Percentiles rank a stretch among this genome's conserved stretches.
phyloP scores from a whole-genome alignment of 2,113 vertebrate genomes.

The Plestiodon gilberti region DNA sequence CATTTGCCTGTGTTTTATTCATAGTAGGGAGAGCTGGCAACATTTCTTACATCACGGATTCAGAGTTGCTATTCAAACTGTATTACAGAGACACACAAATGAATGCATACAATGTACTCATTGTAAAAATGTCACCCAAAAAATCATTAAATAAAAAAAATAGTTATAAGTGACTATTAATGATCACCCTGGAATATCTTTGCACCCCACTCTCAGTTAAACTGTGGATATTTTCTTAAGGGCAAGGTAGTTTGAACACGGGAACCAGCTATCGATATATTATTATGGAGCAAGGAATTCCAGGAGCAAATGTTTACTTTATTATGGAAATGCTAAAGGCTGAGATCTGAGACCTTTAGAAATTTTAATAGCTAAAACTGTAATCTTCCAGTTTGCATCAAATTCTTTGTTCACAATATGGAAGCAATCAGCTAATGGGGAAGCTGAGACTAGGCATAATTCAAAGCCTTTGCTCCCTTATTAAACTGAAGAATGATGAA shows the following conservation, averaged over 20 bases:
- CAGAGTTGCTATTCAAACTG: neutral
- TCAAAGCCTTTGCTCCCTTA: constrained; percentile 68
- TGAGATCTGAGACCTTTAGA: constrained; percentile 47
- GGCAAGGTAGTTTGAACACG: neutral
- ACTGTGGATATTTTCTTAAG: neutral
- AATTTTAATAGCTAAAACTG: constrained; percentile 40
- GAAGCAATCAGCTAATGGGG: constrained; percentile 79
- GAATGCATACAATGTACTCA: neutral
- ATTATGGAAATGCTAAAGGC: constrained; percentile 46
- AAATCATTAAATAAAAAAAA: neutral
- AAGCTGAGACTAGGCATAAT: constrained; percentile 67
- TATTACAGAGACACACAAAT: neutral
- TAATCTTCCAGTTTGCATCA: constrained; percentile 60
- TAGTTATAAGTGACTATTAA: neutral
- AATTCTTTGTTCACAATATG: constrained; percentile 60
- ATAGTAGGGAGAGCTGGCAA: neutral
- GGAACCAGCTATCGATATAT: constrained; percentile 5
- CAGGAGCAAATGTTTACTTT: constrained; percentile 44
- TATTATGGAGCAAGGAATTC: constrained; percentile 50
- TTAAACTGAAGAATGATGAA: constrained; percentile 66
- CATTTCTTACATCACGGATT: neutral
- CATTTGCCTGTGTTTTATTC: neutral
- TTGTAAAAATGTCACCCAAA: neutral
- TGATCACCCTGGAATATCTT: neutral
- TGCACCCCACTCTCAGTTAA: neutral